Evolutionary conservation across 1,140 invertebrate genomes (phyloP), one percentile per base, ranked within the genome.

Genomic region (Maconellicoccus hirsutus): DNA sequence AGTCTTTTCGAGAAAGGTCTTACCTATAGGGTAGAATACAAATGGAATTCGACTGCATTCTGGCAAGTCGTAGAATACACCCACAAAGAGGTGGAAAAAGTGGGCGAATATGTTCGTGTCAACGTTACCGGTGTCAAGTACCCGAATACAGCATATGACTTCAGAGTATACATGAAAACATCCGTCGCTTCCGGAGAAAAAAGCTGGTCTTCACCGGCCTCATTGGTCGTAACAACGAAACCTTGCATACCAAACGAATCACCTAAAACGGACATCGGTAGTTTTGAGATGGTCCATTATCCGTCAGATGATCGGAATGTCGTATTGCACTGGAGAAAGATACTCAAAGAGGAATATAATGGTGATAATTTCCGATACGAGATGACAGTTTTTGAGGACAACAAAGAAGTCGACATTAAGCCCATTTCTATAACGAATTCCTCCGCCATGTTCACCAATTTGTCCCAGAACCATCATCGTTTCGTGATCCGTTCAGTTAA

Each of bases 311-410:
- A 76, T 70, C 80, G 79, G 70, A 82, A 85, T 66, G 79, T 88
- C 25, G 85, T 83, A 78, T 78, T 89, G 21, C 89, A 89, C 77
- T 90, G 88, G 87, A 84, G 86, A 76, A 80, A 84, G 70, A 82
- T 90, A 69, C 82, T 83, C 23, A 78, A 80, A 10, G 83, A 83
- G 75, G 80, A 86, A 72, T 81, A 87, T 66, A 86, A 86, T 76
- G 85, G 84, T 3, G 79, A 82, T 25, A 79, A 83, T 71, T 85
- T 85, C 75, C 72, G 71, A 12, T 79, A 79, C 78, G n/a, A 74
- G 1, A 70, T 59, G 59, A 73, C 71, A 4, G 26, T n/a, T n/a
- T n/a, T n/a, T n/a, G n/a, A n/a, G n/a, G n/a, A n/a, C n/a, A n/a
- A n/a, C n/a, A n/a, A n/a, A 27, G 33, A 38, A 38, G 14, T 25